These are phyloP conservation scores for Drosophila sordidapex DNA, from an alignment of 2,888 invertebrate species.

Conservation along the genomic window DNA sequence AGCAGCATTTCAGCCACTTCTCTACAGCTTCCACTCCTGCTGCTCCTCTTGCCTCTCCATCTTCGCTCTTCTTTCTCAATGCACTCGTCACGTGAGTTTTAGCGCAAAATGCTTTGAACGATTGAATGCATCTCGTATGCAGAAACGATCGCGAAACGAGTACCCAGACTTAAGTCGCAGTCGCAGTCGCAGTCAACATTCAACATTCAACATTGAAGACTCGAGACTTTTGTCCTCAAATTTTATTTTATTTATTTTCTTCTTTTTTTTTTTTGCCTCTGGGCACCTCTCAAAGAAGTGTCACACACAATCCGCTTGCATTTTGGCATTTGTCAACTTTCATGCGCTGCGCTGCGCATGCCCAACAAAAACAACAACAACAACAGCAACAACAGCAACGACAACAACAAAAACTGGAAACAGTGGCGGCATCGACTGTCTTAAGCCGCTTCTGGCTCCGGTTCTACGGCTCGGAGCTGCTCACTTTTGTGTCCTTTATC, in stretches of 20 bases:
- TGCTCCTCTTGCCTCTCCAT: neutral
- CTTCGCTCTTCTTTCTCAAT: conserved; percentile 36
- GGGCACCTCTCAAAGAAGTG: conserved; percentile 64
- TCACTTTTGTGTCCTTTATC: conserved; percentile 76
- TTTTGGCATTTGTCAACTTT: conserved; percentile 81
- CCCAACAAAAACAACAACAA: conserved; percentile 45
- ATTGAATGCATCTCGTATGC: conserved; percentile 68
- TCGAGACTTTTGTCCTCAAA: conserved; percentile 26
- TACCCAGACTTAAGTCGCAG: conserved; percentile 35
- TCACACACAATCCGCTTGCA: conserved; percentile 79
- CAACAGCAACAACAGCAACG: conserved; percentile 9
- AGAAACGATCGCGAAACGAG: conserved; percentile 31
- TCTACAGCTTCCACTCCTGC: neutral
- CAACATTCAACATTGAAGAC: conserved; percentile 6
- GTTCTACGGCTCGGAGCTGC: conserved; percentile 28
- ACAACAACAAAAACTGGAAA: conserved; percentile 26
- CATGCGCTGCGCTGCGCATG: conserved; percentile 73
- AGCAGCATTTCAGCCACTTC: conserved; percentile 31
- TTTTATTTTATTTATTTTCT: neutral
- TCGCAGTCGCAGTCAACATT: conserved; percentile 9
- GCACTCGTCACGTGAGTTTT: conserved; percentile 81
- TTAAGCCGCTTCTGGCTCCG: conserved; percentile 63
- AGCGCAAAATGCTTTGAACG: conserved; percentile 77
- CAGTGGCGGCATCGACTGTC: conserved; percentile 65
- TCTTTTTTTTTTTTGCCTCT: conserved; percentile 8